These are phyloP conservation scores for Panurus biarmicus DNA, from an alignment of 2,113 vertebrate genomes.

Conservation along the genomic window DNA sequence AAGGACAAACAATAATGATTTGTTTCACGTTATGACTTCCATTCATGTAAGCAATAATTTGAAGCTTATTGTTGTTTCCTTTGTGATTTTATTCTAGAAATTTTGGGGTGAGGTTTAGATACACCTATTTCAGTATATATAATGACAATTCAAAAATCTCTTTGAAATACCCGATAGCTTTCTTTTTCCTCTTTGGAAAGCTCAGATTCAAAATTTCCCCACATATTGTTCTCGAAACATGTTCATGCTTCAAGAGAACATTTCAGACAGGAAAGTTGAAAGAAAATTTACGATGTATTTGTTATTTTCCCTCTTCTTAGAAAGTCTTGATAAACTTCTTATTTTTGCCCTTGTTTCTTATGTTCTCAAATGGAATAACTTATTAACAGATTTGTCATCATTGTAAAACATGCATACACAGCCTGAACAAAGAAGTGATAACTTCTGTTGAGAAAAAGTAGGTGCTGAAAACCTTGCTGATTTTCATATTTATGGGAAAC, in stretches of 20 bases:
- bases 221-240: not conserved
- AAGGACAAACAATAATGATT: not conserved
- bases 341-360: not conserved
- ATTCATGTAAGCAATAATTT: not conserved
- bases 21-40: not conserved
- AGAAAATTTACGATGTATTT: not conserved
- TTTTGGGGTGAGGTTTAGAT: not conserved
- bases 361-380: not conserved
- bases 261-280: not conserved
- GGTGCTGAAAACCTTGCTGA: not conserved
- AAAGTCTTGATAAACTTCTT: not conserved
- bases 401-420: not conserved
- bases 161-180: not conserved
- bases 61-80: not conserved
- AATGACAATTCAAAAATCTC: not conserved
- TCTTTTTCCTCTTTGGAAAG: not conserved
- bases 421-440: not conserved
- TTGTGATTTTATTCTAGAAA: not conserved
- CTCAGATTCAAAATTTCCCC: not conserved
- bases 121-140: not conserved
- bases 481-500: not conserved
- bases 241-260: not conserved
- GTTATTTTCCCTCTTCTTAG: not conserved
- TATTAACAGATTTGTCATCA: not conserved
- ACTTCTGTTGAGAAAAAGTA: not conserved